A percentile compares a stretch with the other conserved stretches of the same genome.
Evolutionary conservation across 2,888 invertebrate species (phyloP).

Genomic region (Erannis defoliaria): DNA sequence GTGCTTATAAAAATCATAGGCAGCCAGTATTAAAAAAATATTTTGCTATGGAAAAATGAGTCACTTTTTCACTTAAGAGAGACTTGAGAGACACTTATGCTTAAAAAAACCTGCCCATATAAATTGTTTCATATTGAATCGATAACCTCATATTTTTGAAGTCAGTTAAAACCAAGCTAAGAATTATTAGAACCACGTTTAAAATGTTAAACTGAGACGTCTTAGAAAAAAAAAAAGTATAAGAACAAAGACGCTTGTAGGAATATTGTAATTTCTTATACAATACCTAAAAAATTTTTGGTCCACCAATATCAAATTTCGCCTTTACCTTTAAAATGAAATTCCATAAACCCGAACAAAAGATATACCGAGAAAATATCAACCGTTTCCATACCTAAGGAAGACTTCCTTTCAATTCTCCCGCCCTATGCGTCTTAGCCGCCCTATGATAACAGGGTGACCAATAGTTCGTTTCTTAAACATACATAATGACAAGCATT

Average conservation of each 20-base stretch:
- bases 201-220: background rate
- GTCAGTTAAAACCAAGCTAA: too few relatives aligned
- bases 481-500: too few relatives aligned
- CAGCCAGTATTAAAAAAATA: too few relatives aligned
- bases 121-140: too few relatives aligned
- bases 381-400: constrained; percentile 38
- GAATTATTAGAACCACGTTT: too few relatives aligned
- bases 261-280: background rate
- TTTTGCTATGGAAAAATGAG: too few relatives aligned
- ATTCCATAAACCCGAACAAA: constrained; percentile 39
- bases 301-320: constrained; percentile 21
- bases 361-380: constrained; percentile 37
- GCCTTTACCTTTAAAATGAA: constrained; percentile 37
- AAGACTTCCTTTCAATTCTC: constrained; percentile 35
- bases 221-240: background rate
- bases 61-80: too few relatives aligned
- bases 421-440: constrained; percentile 35
- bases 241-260: background rate
- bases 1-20: too few relatives aligned
- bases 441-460: constrained; percentile 27
- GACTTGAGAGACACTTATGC: too few relatives aligned
- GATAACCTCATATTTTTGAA: too few relatives aligned
- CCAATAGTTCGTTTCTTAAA: constrained; percentile 18
- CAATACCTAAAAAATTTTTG: constrained; percentile 14
- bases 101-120: too few relatives aligned